Conservation (phyloP, 1,140 invertebrate genomes). For the Cherax destructor region DNA sequence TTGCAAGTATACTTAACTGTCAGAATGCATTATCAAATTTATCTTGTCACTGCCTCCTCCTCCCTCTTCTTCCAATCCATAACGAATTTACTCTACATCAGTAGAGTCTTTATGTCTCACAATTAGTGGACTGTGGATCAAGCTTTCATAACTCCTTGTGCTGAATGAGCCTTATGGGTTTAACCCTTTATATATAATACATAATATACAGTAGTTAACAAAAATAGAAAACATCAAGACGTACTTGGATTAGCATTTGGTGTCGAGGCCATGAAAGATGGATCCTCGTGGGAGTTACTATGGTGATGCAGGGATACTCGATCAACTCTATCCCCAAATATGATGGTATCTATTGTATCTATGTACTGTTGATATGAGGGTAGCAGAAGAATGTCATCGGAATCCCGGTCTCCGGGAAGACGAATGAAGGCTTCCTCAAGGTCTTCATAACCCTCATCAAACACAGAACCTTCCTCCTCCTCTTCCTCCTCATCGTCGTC, state of each 20-base stretch:
- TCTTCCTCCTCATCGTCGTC: conserved; percentile 82
- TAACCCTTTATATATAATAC: too few species aligned
- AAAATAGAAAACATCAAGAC: neutral
- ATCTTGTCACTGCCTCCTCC: too few species aligned
- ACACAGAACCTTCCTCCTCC: conserved; percentile 80
- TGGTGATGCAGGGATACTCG: conserved; percentile 66
- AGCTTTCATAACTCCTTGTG: too few species aligned
- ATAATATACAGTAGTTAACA: too few species aligned
- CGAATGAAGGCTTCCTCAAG: conserved; percentile 74
- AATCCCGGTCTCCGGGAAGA: conserved; percentile 64
- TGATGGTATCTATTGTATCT: conserved; percentile 71
- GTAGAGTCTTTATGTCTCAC: too few species aligned
- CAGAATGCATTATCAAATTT: too few species aligned
- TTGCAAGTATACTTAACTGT: too few species aligned
- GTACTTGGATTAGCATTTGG: conserved; percentile 62
- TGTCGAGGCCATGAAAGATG: conserved; percentile 63
- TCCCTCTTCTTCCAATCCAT: too few species aligned
- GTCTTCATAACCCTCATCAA: conserved; percentile 76
- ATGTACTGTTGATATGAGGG: conserved; percentile 72
- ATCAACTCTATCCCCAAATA: conserved; percentile 67
- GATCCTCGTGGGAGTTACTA: conserved; percentile 64
- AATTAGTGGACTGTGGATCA: too few species aligned
- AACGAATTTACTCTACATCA: too few species aligned
- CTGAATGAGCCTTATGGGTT: too few species aligned
- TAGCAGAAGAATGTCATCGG: conserved; percentile 69